Conservation (phyloP, 2,797 vertebrate species). For the Miichthys miiuy region DNA sequence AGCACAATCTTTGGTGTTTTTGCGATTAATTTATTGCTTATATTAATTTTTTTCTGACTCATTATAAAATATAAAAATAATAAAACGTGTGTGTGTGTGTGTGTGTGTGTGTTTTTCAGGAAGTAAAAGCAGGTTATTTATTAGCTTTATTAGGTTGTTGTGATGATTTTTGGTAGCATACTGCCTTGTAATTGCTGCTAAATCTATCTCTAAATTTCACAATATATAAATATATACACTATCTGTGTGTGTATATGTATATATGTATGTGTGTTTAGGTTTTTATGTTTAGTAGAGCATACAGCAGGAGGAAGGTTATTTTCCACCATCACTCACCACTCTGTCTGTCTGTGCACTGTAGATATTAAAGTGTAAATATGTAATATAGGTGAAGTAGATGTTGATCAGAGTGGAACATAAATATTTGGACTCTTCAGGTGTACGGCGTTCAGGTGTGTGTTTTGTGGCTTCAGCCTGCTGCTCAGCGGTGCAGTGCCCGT, state of each 20-base stretch:
- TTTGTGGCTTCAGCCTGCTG: slow-evolving; percentile 8
- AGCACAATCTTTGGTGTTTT: background rate
- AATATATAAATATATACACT: too few species aligned
- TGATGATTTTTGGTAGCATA: background rate
- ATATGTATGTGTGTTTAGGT: too few species aligned
- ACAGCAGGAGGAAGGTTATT: too few species aligned
- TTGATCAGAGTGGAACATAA: background rate
- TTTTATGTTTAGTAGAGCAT: too few species aligned
- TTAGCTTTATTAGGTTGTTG: background rate
- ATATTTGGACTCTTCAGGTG: too few species aligned
- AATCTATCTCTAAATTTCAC: background rate
- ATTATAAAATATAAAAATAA: background rate
- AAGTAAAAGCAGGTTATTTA: background rate
- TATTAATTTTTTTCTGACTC: background rate
- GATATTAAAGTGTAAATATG: background rate
- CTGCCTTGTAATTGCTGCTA: background rate
- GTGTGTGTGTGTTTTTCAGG: background rate
- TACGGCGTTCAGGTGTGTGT: slow-evolving; percentile 33
- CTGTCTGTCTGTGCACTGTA: background rate
- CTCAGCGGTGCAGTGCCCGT: slow-evolving; percentile 48
- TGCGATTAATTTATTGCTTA: background rate
- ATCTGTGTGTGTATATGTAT: too few species aligned
- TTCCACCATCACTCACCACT: too few species aligned
- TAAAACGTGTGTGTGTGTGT: background rate
- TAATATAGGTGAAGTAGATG: background rate